Percentiles rank a stretch among this genome's conserved stretches.
Evolutionary conservation across 2,888 invertebrate genomes (phyloP).

Genomic region (Syrphus vitripennis): DNA sequence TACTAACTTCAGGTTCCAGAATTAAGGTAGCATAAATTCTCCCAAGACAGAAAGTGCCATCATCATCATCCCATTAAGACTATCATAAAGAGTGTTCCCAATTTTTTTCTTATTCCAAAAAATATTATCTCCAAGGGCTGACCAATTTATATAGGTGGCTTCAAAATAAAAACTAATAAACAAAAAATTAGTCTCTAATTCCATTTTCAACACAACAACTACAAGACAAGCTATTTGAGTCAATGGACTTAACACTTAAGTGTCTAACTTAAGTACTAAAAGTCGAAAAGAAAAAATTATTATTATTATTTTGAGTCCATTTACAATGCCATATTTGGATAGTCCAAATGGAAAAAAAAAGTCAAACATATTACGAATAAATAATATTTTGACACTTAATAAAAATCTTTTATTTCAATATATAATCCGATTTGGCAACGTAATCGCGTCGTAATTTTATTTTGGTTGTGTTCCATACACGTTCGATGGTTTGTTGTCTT

Average conservation of each 20-base stretch:
- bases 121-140: no score
- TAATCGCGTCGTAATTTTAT: conserved; percentile 59
- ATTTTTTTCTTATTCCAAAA: no score
- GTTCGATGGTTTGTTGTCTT: not conserved
- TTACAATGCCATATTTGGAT: conserved; percentile 5
- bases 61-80: no score
- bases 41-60: no score
- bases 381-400: conserved; percentile 56
- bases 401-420: conserved; percentile 55
- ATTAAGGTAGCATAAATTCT: no score
- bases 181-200: not conserved
- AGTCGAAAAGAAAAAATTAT: not conserved
- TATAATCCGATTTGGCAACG: conserved; percentile 61
- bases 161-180: no score
- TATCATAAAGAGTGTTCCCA: no score
- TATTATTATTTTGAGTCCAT: not conserved
- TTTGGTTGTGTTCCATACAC: conserved; percentile 5
- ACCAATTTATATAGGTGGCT: no score
- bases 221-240: not conserved
- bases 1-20: no score
- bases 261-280: not conserved
- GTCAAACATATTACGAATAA: conserved; percentile 24
- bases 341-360: not conserved
- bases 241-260: not conserved
- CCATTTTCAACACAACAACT: not conserved